Evolutionary conservation across 2,113 vertebrate genomes (phyloP).

Genomic region (Alligator mississippiensis): DNA sequence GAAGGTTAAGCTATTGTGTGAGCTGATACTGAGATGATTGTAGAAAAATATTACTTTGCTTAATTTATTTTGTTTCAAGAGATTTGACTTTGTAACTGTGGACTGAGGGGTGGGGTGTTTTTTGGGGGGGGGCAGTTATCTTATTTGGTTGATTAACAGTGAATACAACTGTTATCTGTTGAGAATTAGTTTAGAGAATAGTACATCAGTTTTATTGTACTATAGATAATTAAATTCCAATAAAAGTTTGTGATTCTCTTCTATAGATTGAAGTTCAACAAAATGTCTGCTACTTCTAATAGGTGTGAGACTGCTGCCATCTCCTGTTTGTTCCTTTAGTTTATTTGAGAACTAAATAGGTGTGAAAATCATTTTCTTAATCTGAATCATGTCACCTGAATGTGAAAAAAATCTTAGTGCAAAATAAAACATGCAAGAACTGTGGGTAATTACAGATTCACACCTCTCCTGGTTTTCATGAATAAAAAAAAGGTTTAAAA

Average conservation of each 20-base stretch:
- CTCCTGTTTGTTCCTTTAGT: neutral
- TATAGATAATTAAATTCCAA: constrained; percentile 40
- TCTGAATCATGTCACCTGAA: neutral
- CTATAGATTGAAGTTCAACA: neutral
- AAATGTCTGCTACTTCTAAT: neutral
- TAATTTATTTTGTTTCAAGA: constrained; percentile 88
- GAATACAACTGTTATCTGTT: constrained; percentile 62
- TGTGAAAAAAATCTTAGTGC: neutral
- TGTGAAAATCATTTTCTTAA: neutral
- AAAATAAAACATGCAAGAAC: neutral
- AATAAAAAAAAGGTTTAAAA: neutral
- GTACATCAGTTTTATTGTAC: constrained; percentile 36
- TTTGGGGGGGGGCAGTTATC: constrained; percentile 73
- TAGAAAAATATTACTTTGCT: constrained; percentile 84
- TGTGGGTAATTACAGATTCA: neutral
- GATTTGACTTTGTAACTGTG: constrained; percentile 76
- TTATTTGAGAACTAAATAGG: neutral
- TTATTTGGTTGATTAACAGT: constrained; percentile 73
- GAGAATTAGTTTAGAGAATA: constrained; percentile 32
- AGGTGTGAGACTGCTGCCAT: neutral
- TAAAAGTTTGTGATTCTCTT: neutral
- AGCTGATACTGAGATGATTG: constrained; percentile 87
- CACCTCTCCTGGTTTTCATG: neutral
- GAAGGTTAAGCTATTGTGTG: constrained; percentile 89
- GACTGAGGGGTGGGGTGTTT: constrained; percentile 42